Conservation (phyloP, 2,797 vertebrate species). For the Sebastiscus albofasciatus region DNA sequence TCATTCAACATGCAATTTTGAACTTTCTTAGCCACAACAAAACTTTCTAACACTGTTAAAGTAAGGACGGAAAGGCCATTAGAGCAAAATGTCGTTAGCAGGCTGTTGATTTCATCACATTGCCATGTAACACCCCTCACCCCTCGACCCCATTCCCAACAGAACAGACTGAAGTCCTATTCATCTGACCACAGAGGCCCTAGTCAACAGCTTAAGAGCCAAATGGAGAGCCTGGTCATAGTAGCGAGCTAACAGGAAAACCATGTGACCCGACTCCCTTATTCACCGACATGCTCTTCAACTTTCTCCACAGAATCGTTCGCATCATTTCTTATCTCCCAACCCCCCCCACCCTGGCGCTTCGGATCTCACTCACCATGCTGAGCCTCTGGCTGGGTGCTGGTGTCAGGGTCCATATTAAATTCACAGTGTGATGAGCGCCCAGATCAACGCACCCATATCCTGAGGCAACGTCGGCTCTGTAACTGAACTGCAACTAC, state of each 20-base stretch:
- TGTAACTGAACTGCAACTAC: neutral
- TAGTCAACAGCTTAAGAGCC: constrained; percentile 56
- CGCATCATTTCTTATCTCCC: constrained; percentile 1
- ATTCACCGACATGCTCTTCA: constrained; percentile 5
- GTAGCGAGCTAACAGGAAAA: constrained; percentile 35
- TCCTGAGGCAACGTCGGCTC: constrained; percentile 41
- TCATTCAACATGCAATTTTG: neutral
- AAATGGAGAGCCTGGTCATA: constrained; percentile 37
- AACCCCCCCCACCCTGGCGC: neutral
- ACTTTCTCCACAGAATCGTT: constrained; percentile 25
- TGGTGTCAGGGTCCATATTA: constrained; percentile 89
- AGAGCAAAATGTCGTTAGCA: constrained; percentile 3
- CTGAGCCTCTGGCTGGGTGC: constrained; percentile 84
- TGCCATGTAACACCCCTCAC: constrained; percentile 53
- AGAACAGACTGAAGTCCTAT: constrained; percentile 66
- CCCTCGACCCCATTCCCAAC: constrained; percentile 38
- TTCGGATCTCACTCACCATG: constrained; percentile 86
- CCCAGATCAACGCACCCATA: constrained; percentile 57
- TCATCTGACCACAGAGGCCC: constrained; percentile 69
- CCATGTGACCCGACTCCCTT: constrained; percentile 39
- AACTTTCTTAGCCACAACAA: neutral
- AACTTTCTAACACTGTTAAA: neutral
- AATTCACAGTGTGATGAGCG: constrained; percentile 67
- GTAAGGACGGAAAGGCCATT: neutral
- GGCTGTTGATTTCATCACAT: constrained; percentile 56